Evolutionary conservation across 2,797 vertebrate genomes (phyloP), one percentile per base, ranked within the genome.

Genomic region (Fringilla coelebs): DNA sequence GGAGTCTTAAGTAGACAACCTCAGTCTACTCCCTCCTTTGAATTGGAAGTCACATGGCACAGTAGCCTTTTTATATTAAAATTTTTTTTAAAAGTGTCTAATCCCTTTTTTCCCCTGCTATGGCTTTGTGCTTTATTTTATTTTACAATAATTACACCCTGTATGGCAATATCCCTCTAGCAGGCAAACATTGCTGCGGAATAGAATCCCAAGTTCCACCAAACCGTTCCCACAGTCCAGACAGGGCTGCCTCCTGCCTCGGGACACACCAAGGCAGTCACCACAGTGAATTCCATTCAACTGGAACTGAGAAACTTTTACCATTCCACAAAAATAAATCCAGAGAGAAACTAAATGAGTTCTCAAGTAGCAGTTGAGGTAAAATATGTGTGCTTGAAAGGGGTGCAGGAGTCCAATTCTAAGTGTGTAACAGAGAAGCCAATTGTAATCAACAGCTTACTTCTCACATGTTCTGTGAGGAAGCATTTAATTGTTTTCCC

Each of bases 11-110:
- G 76, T 9, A 65, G 82, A 46, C 29, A 89, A 73, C 67, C 52
- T 95, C 89, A 93, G 63, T 75, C 74, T 96, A 8, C 87, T 76
- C 41, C 55, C 29, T 88, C 60, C 63, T 93, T 94, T 96, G 74
- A 95, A 90, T 93, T 89, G 90, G 54, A 89, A 94, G 62, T 78
- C 73, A 58, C 34, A 65, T 58, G 77, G 26, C 70, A 61, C 40
- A 32, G 24, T 72, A 92, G 66, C 83, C 41, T 95, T 94, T 87
- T 92, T 84, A 77, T 72, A 20, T 41, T 36, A 6, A 61, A 40
- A 36, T 55, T 16, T 52, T 20, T 4, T n/a, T n/a, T n/a, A n/a
- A n/a, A 38, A 54, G 4, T 28, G 15, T 92, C 77, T 81, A 66
- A 95, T 94, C 13, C 5, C 29, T 80, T 88, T 38, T 67, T n/a